Percentiles rank a stretch among this genome's conserved stretches.
Conservation (phyloP, 2,888 invertebrate species). For the Meiosimyza platycephala region DNA sequence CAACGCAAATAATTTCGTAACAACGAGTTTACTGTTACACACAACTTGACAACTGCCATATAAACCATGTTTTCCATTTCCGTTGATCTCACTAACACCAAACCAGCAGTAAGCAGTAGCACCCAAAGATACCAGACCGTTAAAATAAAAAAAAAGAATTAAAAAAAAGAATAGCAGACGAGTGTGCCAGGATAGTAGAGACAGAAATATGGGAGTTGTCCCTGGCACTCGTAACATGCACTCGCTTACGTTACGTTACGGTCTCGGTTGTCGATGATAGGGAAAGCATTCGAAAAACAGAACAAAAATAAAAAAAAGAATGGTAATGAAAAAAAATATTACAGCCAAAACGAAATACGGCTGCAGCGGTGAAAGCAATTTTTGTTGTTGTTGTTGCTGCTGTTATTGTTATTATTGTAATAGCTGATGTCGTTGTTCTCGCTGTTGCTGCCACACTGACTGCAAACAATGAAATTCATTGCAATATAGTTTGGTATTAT, state of each 20-base stretch:
- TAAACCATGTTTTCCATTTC: conserved; percentile 9
- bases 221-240: not conserved
- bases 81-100: conserved; percentile 13
- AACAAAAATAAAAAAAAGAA: not conserved
- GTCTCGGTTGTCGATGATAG: conserved; percentile 14
- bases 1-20: not conserved
- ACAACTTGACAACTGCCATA: not conserved
- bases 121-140: too few species aligned
- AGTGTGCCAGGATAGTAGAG: too few species aligned
- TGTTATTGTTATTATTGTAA: not conserved
- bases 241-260: not conserved
- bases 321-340: too few species aligned
- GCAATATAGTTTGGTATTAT: not conserved
- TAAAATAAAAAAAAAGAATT: too few species aligned
- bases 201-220: too few species aligned
- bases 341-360: not conserved
- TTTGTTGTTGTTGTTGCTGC: not conserved
- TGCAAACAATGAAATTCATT: not conserved
- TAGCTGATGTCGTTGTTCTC: not conserved
- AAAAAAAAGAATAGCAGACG: too few species aligned
- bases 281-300: conserved; percentile 25
- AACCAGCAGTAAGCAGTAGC: not conserved
- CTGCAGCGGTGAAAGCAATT: conserved; percentile 31
- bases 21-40: conserved; percentile 18
- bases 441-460: not conserved